Conservation (phyloP, 2,797 vertebrate species). For the Nannoperca australis region DNA sequence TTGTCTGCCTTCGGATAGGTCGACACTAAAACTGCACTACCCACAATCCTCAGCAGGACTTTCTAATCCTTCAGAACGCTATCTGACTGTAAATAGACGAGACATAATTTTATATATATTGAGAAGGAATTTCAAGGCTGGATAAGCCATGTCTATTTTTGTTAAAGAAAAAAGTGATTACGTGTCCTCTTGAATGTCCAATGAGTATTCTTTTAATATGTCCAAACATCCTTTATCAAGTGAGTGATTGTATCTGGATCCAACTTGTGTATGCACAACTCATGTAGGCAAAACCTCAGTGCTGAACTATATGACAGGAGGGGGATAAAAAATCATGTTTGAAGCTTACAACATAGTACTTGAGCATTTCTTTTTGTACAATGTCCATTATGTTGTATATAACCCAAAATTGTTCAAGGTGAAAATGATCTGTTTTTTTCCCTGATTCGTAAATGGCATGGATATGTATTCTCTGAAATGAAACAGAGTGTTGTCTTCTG, state of each 20-base stretch:
- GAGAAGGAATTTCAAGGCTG: conserved; percentile 88
- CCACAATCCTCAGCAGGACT: conserved; percentile 80
- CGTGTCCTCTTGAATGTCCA: conserved; percentile 82
- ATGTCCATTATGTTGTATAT: conserved; percentile 76
- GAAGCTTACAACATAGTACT: conserved; percentile 73
- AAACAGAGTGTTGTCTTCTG: conserved; percentile 75
- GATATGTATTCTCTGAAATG: conserved; percentile 78
- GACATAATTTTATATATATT: conserved; percentile 87
- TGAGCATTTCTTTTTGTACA: conserved; percentile 76
- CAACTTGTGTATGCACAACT: conserved; percentile 79
- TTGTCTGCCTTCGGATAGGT: conserved; percentile 49
- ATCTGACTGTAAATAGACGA: conserved; percentile 87
- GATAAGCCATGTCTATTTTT: conserved; percentile 90
- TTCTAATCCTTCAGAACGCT: conserved; percentile 85
- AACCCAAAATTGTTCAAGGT: conserved; percentile 71
- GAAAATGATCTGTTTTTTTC: conserved; percentile 63
- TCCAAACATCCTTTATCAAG: conserved; percentile 78
- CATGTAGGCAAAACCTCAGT: conserved; percentile 74
- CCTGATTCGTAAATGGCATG: conserved; percentile 76
- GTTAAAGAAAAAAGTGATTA: conserved; percentile 84
- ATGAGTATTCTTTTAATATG: conserved; percentile 81
- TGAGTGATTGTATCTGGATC: conserved; percentile 83
- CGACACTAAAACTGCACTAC: conserved; percentile 75
- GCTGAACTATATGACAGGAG: conserved; percentile 62
- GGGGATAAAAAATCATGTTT: conserved; percentile 59